Evolutionary conservation across 2,113 vertebrate genomes (phyloP), one percentile per base, ranked within the genome.

Genomic region (Motacilla alba): DNA sequence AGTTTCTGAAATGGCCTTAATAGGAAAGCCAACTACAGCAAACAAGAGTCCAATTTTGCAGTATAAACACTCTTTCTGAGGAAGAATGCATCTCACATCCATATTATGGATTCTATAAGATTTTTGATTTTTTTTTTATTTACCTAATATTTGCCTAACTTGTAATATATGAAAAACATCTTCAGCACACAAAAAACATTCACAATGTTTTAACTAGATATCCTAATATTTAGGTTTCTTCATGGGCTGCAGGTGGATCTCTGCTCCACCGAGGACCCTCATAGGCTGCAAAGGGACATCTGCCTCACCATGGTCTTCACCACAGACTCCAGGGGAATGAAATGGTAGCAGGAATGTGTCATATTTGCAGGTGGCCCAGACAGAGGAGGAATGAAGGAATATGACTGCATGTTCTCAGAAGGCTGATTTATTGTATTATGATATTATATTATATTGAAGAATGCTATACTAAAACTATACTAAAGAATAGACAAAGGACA

Each of bases 271-370:
- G 1, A 39, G 9, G 4, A 19, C 12, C 19, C 26, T 46, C 17
- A 8, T 31, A 39, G 27, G 27, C 37, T 75, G 16, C 22, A 68
- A 49, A 44, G 9, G 6, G 5, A 27, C 37, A 35, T 30, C n/a
- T 37, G 23, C 4, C 62, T 64, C 11, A 23, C 6, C 8, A 16
- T 37, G 26, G 7, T 15, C 44, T 79, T 10, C 49, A 16, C 7
- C 13, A 70, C 0, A 0, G 7, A 7, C 49, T 70, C 8, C 15
- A 70, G 35, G 7, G 5, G 15, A 49, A 43, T 22, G 3, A 84
- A 89, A 52, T 1, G 4, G 27, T 46, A 44, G 6, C 41, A 73
- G 18, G 21, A 70, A 43, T 46, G 4, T 12, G 23, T 35, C 35
- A 35, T 35, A 35, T 35, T 35, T 35, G 35, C 35, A 35, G 35